Conservation (phyloP, 1,140 invertebrate genomes). For the Maniola jurtina region DNA sequence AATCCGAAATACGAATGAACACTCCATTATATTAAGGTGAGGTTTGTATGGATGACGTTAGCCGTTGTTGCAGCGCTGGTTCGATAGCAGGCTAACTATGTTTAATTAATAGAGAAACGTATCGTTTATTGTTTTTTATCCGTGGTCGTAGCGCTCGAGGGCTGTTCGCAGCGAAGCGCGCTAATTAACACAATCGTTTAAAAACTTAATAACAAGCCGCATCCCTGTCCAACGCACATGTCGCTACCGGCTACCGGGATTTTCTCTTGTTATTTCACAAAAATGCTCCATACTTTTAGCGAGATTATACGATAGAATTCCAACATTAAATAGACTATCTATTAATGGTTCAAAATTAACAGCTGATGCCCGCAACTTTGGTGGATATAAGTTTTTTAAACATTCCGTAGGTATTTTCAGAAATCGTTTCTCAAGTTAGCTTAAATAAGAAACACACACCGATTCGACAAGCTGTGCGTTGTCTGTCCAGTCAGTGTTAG, state of each 20-base stretch:
- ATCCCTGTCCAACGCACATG: conserved; percentile 67
- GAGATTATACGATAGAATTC: conserved; percentile 13
- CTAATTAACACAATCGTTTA: conserved; percentile 77
- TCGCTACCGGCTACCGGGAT: conserved; percentile 42
- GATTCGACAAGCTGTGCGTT: no score
- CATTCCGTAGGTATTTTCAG: no score
- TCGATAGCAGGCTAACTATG: conserved; percentile 32
- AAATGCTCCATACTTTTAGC: conserved; percentile 23
- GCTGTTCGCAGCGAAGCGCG: conserved; percentile 54
- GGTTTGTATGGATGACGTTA: conserved; percentile 2
- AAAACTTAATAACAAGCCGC: conserved; percentile 74
- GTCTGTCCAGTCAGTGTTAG: no score
- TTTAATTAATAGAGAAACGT: conserved; percentile 69
- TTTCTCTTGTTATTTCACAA: conserved; percentile 36
- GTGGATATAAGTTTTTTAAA: no score
- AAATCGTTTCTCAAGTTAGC: no score
- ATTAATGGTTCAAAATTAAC: background rate
- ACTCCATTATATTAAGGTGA: conserved; percentile 2
- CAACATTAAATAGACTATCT: background rate
- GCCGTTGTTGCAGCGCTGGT: conserved; percentile 5
- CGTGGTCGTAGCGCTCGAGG: conserved; percentile 47
- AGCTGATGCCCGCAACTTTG: no score
- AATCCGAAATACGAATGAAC: background rate
- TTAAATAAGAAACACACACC: no score
- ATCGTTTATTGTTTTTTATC: conserved; percentile 60